Percentiles rank a stretch among this genome's conserved stretches.
These are phyloP conservation scores for Pinctada fucata DNA, from an alignment of 2,888 invertebrate species.

Conservation along the genomic window DNA sequence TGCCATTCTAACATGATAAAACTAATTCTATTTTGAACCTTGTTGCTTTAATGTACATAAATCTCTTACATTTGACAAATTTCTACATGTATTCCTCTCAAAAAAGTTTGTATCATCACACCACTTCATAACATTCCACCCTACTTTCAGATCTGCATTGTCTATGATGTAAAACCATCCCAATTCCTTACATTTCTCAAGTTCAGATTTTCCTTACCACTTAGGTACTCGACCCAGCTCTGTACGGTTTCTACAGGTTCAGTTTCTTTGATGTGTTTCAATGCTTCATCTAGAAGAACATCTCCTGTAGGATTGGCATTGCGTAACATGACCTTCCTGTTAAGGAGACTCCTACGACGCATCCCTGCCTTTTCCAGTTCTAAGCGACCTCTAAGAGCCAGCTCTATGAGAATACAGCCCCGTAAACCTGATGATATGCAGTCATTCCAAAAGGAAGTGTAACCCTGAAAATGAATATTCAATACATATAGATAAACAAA, in stretches of 20 bases:
- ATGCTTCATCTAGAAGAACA: conserved; percentile 90
- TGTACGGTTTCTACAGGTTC: conserved; percentile 98
- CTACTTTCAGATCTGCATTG: too few species aligned
- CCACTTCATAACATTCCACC: too few species aligned
- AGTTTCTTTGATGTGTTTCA: conserved; percentile 98
- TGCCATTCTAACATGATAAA: too few species aligned
- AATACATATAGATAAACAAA: too few species aligned
- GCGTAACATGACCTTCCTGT: conserved; percentile 86
- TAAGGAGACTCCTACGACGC: conserved; percentile 89
- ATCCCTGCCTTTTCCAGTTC: conserved; percentile 98
- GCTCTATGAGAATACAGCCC: conserved; percentile 98
- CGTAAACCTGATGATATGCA: conserved; percentile 99
- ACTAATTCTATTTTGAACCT: too few species aligned
- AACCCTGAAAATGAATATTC: conserved; percentile 68
- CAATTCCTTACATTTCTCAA: too few species aligned
- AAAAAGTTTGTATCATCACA: too few species aligned
- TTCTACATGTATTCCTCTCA: too few species aligned
- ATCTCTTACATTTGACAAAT: too few species aligned
- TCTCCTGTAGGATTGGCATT: conserved; percentile 97
- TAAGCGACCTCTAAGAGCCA: conserved; percentile 94
- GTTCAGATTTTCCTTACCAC: conserved; percentile 82
- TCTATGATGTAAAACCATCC: too few species aligned
- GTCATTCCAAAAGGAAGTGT: conserved; percentile 98
- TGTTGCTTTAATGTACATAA: too few species aligned
- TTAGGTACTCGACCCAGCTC: conserved; percentile 99